Base-by-base conservation (phyloP, 37 sponge, comb jelly and placozoan genomes). In the Oopsacas minuta region DNA sequence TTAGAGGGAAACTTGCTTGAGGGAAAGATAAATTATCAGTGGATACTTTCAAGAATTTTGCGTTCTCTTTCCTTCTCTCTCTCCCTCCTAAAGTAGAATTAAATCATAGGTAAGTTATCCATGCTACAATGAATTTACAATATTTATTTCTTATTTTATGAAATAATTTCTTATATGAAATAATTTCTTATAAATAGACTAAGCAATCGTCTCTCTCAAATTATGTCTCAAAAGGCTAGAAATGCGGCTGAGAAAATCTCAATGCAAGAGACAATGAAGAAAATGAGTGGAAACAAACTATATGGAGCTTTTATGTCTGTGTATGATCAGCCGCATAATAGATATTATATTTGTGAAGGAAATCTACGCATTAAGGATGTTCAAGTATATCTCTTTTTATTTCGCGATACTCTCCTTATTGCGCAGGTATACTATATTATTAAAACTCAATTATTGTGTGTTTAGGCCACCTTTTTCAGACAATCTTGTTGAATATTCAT, bases 241-340 rank as follows among this genome's bases (percentile, higher is more conserved):
- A 34, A 3, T 25, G 49, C 49, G 49, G 7, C 28, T 3, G 75
- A 61, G 75, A 61, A 61, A 61, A 25, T 61, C 5, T 10, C 75
- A 5, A 10, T 61, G 30, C 5, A n/a, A 34, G 75, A 61, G 3
- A 61, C 75, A n/a, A 20, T 61, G 75, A 61, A 61, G 22, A 61
- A 25, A 3, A 61, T 61, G 28, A 25, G 17, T 20, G 75, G 75
- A 12, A 34, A 61, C 7, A 61, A 61, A 34, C 30, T 61, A n/a
- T 61, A 61, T 61, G 75, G 30, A 61, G 75, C 22, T 34, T 61
- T 61, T n/a, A 25, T 61, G 75, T 61, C 75, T 61, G 75, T 61
- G 30, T 61, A 32, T 34, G 75, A 61, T 61, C 75, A 61, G 30
- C 75, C 75, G 20, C 75, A n/a, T n/a, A 61, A 61, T 34, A 61